phyloP scores from a whole-genome alignment of 1,140 invertebrate genomes.

The Eriocheir sinensis region DNA sequence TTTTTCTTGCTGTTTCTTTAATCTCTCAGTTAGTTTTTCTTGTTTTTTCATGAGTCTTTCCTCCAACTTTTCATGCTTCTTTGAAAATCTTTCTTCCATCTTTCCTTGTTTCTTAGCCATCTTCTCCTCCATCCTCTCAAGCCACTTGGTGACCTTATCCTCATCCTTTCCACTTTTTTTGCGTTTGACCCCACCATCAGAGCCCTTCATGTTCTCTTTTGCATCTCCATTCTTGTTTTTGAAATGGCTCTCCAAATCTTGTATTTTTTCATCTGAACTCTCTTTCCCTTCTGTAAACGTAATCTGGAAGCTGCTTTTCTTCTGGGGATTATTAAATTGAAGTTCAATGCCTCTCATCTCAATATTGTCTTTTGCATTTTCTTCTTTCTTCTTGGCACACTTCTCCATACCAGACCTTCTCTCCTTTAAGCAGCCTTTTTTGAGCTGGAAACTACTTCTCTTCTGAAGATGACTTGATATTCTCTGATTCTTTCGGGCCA shows the following conservation, averaged over 20 bases:
- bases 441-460: not conserved
- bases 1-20: conserved; percentile 64
- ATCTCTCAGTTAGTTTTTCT: conserved; percentile 45
- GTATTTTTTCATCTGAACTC: not conserved
- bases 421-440: not conserved
- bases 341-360: not conserved
- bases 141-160: conserved; percentile 36
- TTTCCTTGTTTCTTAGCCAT: conserved; percentile 43
- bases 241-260: not conserved
- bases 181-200: conserved; percentile 48
- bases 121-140: conserved; percentile 48
- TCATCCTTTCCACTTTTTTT: conserved; percentile 67
- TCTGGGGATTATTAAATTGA: not conserved
- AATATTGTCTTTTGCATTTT: not conserved
- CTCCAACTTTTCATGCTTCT: conserved; percentile 68
- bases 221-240: not conserved
- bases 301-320: not conserved
- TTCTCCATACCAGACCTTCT: not conserved
- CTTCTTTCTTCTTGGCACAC: not conserved
- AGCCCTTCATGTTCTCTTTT: not conserved
- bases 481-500: not conserved
- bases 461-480: not conserved
- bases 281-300: not conserved
- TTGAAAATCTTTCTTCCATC: conserved; percentile 46
- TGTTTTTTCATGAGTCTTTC: conserved; percentile 51